phyloP scores from a whole-genome alignment of 2,888 invertebrate genomes.

The Idaea dimidiata region DNA sequence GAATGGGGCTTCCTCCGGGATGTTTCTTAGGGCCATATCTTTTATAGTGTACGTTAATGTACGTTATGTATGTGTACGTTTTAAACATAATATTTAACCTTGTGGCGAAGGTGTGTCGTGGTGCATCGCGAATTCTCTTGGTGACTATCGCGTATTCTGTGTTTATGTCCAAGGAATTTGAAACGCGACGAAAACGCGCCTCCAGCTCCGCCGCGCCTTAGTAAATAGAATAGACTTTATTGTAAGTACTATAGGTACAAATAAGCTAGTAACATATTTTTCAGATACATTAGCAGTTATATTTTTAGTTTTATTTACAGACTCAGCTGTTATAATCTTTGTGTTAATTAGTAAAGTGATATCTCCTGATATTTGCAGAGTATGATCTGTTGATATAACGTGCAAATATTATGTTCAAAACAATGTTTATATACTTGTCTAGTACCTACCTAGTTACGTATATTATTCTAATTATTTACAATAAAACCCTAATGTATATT shows the following conservation, averaged over 20 bases:
- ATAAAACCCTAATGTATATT: no score
- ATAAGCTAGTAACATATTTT: neutral
- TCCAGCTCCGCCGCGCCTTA: no score
- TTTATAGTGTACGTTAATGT: neutral
- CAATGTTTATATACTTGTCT: neutral
- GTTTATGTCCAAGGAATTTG: no score
- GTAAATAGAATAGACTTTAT: no score
- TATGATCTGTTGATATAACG: neutral
- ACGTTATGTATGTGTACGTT: neutral
- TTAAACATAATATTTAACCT: no score
- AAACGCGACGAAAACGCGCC: no score
- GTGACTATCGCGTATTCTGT: no score
- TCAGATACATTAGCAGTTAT: neutral
- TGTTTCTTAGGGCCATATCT: neutral
- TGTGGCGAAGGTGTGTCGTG: no score
- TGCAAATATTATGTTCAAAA: neutral
- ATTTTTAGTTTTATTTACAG: neutral
- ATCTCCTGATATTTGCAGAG: neutral
- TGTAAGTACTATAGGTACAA: neutral
- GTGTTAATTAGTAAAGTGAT: neutral
- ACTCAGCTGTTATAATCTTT: neutral
- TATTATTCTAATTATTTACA: no score
- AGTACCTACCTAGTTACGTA: neutral
- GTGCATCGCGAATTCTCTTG: no score
- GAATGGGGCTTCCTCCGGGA: neutral